These are phyloP conservation scores for Yponomeuta plumbellus DNA, from an alignment of 2,888 invertebrate species.

Conservation along the genomic window DNA sequence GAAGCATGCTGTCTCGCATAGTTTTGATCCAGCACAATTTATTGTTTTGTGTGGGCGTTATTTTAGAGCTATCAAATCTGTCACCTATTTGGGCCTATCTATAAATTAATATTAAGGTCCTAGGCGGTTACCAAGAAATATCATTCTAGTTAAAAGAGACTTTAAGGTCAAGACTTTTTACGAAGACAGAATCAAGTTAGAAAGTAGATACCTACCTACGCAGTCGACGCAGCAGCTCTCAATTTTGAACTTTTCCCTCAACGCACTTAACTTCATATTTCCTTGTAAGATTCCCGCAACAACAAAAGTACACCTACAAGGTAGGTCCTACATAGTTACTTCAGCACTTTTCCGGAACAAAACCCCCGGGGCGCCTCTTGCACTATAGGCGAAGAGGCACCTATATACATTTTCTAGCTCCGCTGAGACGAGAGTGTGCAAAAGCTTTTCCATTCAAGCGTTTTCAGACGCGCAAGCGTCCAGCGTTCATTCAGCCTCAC, in stretches of 20 bases:
- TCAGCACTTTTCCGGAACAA: conserved; percentile 16
- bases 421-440: conserved; percentile 34
- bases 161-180: background rate
- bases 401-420: conserved; percentile 29
- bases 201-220: too few relatives aligned
- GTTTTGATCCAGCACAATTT: too few relatives aligned
- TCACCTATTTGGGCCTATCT: too few relatives aligned
- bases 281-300: background rate
- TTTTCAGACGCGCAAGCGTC: conserved; percentile 52
- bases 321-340: background rate
- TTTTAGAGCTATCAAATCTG: too few relatives aligned
- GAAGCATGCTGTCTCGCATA: too few relatives aligned
- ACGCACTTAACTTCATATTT: background rate
- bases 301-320: background rate
- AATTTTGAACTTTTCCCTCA: background rate
- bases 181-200: background rate
- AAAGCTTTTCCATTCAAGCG: conserved; percentile 41
- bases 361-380: conserved; percentile 29
- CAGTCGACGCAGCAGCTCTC: background rate
- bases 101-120: too few relatives aligned
- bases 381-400: conserved; percentile 26
- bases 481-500: conserved; percentile 50
- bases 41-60: too few relatives aligned
- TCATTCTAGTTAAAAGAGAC: background rate
- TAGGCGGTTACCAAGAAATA: too few relatives aligned